Evolutionary conservation across 1,140 invertebrate species (phyloP).

Genomic region (Neodiprion lecontei): DNA sequence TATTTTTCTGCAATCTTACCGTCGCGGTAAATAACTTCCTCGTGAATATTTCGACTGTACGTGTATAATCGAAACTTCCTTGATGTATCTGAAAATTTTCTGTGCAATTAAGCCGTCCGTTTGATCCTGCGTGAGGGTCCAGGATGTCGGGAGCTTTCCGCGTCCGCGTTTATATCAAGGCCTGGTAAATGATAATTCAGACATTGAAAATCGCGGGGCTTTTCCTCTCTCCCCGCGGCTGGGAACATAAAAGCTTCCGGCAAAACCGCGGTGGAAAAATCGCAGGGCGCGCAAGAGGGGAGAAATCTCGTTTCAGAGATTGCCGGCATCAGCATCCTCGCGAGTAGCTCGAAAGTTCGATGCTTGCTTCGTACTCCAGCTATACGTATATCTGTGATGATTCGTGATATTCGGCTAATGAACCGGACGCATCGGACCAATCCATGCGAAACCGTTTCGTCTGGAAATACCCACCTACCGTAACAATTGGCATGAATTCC

Average conservation of each 20-base stretch:
- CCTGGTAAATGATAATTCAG: neutral
- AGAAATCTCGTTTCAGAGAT: slow-evolving; percentile 2
- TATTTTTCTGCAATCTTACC: no score
- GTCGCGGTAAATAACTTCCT: no score
- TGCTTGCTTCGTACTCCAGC: neutral
- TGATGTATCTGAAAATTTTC: neutral
- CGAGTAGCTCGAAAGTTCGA: neutral
- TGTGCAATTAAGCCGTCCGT: neutral
- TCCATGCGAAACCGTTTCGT: neutral
- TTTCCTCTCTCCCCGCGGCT: no score
- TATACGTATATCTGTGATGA: no score
- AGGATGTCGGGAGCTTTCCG: neutral
- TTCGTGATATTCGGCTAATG: neutral
- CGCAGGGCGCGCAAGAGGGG: neutral
- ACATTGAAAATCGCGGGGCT: neutral
- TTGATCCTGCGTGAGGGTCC: neutral
- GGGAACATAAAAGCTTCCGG: no score
- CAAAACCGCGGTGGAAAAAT: neutral
- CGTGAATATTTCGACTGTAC: no score
- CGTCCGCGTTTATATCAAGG: neutral
- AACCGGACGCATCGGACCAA: neutral
- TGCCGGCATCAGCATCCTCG: neutral
- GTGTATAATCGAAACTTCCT: no score
- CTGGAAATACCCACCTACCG: neutral
- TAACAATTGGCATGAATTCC: no score